Evolutionary conservation across 2,888 invertebrate species (phyloP), one percentile per base, ranked within the genome.

Genomic region (Caenorhabditis sp.): DNA sequence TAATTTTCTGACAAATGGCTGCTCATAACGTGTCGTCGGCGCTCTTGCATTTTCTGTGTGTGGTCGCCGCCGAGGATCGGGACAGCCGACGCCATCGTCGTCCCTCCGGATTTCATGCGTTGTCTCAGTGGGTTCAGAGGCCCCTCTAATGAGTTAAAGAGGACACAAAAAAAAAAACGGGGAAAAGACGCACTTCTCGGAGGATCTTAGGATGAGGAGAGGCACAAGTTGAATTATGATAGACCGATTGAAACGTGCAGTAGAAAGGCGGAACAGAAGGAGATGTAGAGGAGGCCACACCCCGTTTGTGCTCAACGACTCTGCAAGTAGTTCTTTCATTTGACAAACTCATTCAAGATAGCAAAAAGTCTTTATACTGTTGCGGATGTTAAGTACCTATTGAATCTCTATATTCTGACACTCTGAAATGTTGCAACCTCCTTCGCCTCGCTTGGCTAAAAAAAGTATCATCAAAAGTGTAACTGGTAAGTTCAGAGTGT

Each of bases 1-100:
- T 84, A 80, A 86, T 83, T 73, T 75, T 77, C 66, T 84, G 86
- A 84, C 86, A 82, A 86, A 86, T 82, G 84, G 81, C 75, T 80
- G 69, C 81, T 84, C 84, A 81, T 84, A 86, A 81, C 63, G 70
- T 75, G 75, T 70, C 70, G 56, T 80, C 80, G 80, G 80, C 80
- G 74, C 51, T 63, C 66, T 66, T 51, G 35, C 14, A 2, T n/a
- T 10, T 64, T 28, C n/a, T 74, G 66, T 74, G 69, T 81, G 79
- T 63, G 73, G 73, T 61, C 61, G 49, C 51, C 61, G 66, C 51
- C 61, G 66, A 24, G 49, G 51, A 54, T 47, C 75, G 66, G 41
- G 41, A 68, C 76, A 68, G 51, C 68, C 68, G 75, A 58, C 66
- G 49, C 44, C 70, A 47, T 54, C 63, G 73, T 63, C 54, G 64